A percentile compares a stretch with the other conserved stretches of the same genome.
Evolutionary conservation across 2,797 vertebrate species (phyloP).

Genomic region (Buphagus erythrorhynchus): DNA sequence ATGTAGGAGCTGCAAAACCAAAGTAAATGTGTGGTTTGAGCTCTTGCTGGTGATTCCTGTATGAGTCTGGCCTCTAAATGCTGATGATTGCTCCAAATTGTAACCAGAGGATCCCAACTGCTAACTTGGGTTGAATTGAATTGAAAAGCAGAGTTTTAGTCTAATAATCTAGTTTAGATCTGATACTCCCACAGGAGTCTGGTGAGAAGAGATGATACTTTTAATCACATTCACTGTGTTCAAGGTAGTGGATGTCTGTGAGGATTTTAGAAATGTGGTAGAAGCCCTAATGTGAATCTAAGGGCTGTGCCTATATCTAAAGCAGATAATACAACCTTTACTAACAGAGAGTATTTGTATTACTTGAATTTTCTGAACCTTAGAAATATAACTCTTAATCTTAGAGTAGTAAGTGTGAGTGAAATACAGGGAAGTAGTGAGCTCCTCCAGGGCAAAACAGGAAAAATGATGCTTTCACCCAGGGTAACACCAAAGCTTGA

Average conservation of each 20-base stretch:
- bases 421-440: background rate
- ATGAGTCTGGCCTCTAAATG: background rate
- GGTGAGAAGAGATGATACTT: background rate
- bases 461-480: background rate
- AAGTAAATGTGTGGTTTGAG: background rate
- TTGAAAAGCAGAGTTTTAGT: background rate
- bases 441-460: background rate
- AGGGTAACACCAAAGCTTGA: background rate
- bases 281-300: background rate
- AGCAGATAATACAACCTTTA: background rate
- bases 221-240: background rate
- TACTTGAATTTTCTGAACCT: background rate
- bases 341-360: background rate
- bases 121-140: slow-evolving; percentile 8
- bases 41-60: background rate
- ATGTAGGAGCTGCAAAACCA: background rate
- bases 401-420: background rate
- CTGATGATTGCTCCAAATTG: background rate
- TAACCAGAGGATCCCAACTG: background rate
- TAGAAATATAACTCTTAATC: background rate
- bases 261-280: background rate
- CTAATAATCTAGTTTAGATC: slow-evolving; percentile 46
- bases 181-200: slow-evolving; percentile 30
- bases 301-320: background rate
- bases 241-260: background rate